Evolutionary conservation across 2,797 vertebrate genomes (phyloP), one percentile per base, ranked within the genome.

Genomic region (Limosa lapponica): DNA sequence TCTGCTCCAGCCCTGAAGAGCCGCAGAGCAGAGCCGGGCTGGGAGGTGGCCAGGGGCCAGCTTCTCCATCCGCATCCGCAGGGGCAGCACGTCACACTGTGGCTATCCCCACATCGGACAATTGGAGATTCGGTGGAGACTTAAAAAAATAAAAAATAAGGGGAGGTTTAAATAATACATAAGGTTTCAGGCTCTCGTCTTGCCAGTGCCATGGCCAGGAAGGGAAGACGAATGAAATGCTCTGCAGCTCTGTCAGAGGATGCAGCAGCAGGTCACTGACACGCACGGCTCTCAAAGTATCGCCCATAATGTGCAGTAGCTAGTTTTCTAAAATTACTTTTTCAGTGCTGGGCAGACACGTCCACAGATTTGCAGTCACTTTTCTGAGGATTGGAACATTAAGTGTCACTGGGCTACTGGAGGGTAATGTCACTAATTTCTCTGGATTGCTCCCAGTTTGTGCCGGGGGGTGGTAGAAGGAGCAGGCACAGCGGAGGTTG

Each of bases 401-500:
- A 87, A 97, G 93, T 77, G 93, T 77, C 86, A 72, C 46, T 1
- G 0, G 72, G 82, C 72, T 92, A 44, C 43, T 49, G 62, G 71
- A 78, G 89, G 89, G 82, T 82, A 93, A 95, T 72, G 87, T 69
- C 92, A 69, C 95, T 95, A 52, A 90, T 86, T 91, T 64, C 85
- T 73, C 13, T 79, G 93, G 84, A 73, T 95, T 88, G 89, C 89
- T 95, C 89, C 82, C 89, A 37, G 91, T 69, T 69, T 70, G 30
- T 43, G 12, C 25, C 2, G 0, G 59, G 58, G 37, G 36, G 49
- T 43, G 75, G 84, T 66, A 48, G 44, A 44, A 82, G 61, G 69
- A 90, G 6, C 61, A 2, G 82, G 79, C 77, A 36, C 6, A 6
- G 61, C 0, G 0, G n/a, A 86, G 67, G 48, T 6, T 67, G 65